These are phyloP conservation scores for Porites australiensis DNA, from an alignment of 64 coral and sea anemone genomes.

Conservation along the genomic window DNA sequence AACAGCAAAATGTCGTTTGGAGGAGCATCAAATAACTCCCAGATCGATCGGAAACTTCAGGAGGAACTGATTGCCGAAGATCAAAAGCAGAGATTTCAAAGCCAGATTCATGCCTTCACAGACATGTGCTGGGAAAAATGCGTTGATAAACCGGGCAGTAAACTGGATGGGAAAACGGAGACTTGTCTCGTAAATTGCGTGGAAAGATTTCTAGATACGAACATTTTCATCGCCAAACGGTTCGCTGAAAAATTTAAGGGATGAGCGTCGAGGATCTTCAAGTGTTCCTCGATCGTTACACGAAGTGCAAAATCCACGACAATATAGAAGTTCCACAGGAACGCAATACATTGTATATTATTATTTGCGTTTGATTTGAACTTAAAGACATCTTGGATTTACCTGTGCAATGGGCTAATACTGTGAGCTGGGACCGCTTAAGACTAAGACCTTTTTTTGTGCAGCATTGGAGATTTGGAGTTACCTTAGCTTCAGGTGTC, in stretches of 20 bases:
- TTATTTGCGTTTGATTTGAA: too few species aligned
- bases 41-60: constrained; percentile 83
- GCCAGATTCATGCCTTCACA: constrained; percentile 90
- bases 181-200: constrained; percentile 95
- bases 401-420: too few species aligned
- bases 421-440: too few species aligned
- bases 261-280: neutral
- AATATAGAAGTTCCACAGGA: too few species aligned
- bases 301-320: too few species aligned
- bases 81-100: constrained; percentile 93
- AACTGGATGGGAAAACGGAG: constrained; percentile 84
- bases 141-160: constrained; percentile 87
- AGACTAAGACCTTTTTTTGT: too few species aligned
- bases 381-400: too few species aligned
- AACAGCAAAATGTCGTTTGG: constrained; percentile 21
- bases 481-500: too few species aligned
- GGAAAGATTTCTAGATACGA: constrained; percentile 96
- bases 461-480: too few species aligned
- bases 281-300: neutral
- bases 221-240: constrained; percentile 85
- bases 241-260: constrained; percentile 63
- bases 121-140: constrained; percentile 99
- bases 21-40: constrained; percentile 10
- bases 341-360: too few species aligned
- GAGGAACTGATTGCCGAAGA: constrained; percentile 89